Evolutionary conservation across 2,113 vertebrate genomes (phyloP).

Genomic region (Ictalurus punctatus): DNA sequence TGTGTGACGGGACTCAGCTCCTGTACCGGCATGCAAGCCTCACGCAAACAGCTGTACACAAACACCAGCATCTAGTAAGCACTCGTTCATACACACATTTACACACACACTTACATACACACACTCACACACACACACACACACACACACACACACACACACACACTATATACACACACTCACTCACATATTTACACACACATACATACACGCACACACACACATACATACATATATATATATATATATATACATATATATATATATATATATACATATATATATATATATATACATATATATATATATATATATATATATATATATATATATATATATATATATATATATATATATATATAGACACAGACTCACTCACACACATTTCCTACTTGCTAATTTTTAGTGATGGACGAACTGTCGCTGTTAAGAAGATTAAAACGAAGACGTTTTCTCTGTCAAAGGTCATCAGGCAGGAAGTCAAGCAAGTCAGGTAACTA

Average conservation of each 20-base stretch:
- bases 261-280: too few species aligned
- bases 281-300: neutral
- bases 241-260: neutral
- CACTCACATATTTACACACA: too few species aligned
- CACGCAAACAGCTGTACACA: slow-evolving; percentile 74
- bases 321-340: neutral
- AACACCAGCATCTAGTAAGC: slow-evolving; percentile 78
- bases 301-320: neutral
- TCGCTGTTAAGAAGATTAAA: slow-evolving; percentile 82
- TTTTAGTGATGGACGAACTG: slow-evolving; percentile 79
- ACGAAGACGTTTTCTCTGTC: slow-evolving; percentile 77
- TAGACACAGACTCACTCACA: slow-evolving; percentile 1
- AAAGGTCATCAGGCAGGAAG: slow-evolving; percentile 81
- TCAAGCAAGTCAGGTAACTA: slow-evolving; percentile 80
- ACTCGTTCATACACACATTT: slow-evolving; percentile 13
- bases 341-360: neutral
- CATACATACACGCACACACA: too few species aligned
- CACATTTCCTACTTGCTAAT: neutral
- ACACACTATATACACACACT: too few species aligned
- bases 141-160: neutral
- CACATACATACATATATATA: neutral
- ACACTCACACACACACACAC: slow-evolving; percentile 4
- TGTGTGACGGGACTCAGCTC: slow-evolving; percentile 74
- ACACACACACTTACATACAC: neutral
- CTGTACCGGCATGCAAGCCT: slow-evolving; percentile 61